phyloP scores from a whole-genome alignment of 30 jellyfish, hydroid and myxozoan species.

The Aurelia aurita region DNA sequence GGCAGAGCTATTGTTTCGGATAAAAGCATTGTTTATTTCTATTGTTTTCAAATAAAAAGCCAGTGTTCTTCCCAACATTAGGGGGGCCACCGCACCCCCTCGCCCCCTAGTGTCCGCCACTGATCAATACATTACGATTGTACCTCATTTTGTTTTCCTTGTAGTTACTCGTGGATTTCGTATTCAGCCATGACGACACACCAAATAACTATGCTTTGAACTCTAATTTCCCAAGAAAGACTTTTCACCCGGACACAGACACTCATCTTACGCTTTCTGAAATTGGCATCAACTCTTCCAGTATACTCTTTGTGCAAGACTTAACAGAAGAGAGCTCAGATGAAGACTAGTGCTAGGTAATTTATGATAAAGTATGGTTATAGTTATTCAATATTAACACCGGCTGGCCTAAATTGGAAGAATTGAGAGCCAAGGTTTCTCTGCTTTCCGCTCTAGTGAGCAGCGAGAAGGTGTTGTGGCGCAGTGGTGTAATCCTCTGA shows the following conservation, averaged over 20 bases:
- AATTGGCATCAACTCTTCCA: slow-evolving; percentile 72
- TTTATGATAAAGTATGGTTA: not conserved
- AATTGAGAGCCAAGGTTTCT: too few relatives aligned
- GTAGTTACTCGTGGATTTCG: slow-evolving; percentile 78
- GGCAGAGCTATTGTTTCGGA: too few relatives aligned
- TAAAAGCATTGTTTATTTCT: too few relatives aligned
- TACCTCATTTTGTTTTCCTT: not conserved
- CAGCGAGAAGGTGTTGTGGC: too few relatives aligned
- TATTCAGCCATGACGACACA: slow-evolving; percentile 72
- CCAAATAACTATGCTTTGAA: slow-evolving; percentile 69
- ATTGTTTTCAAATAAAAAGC: too few relatives aligned
- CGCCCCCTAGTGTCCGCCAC: too few relatives aligned
- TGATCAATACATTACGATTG: not conserved
- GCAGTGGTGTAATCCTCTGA: too few relatives aligned
- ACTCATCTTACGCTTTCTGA: slow-evolving; percentile 63
- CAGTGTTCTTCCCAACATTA: too few relatives aligned
- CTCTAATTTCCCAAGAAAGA: slow-evolving; percentile 87
- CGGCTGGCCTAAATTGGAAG: too few relatives aligned
- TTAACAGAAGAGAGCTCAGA: slow-evolving; percentile 80
- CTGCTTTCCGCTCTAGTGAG: too few relatives aligned
- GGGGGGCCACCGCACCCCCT: too few relatives aligned
- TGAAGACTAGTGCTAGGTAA: slow-evolving; percentile 27
- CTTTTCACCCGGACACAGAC: slow-evolving; percentile 57
- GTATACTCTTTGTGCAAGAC: slow-evolving; percentile 78
- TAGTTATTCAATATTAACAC: too few relatives aligned